Conservation (phyloP, 2,888 invertebrate species). For the Pyrochroa serraticornis region DNA sequence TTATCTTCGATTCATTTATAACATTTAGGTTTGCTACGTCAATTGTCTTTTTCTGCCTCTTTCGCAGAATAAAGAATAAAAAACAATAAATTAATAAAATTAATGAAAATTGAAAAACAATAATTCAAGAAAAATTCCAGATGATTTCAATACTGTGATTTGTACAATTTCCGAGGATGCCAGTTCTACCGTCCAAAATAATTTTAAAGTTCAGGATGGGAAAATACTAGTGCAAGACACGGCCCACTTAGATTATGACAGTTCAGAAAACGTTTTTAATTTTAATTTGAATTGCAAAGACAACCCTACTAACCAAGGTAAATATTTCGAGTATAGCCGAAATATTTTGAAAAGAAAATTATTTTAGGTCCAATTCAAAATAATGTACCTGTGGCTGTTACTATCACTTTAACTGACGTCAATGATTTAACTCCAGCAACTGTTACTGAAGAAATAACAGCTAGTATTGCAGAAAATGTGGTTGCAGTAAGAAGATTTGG, state of each 20-base stretch:
- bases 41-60: no score
- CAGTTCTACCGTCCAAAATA: not conserved
- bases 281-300: conserved; percentile 38
- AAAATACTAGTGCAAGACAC: no score
- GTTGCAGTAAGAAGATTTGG: not conserved
- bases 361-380: no score
- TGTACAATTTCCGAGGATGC: not conserved
- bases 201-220: conserved; percentile 22
- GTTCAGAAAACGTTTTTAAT: conserved; percentile 11
- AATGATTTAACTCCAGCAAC: conserved; percentile 66
- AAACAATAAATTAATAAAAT: no score
- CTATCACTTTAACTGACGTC: conserved; percentile 63
- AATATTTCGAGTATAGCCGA: conserved; percentile 6
- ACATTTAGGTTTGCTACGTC: no score
- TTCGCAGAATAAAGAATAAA: no score
- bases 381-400: conserved; percentile 48
- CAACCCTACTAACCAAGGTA: conserved; percentile 33
- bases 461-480: conserved; percentile 7
- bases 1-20: no score
- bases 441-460: conserved; percentile 45
- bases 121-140: conserved; percentile 46
- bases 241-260: no score
- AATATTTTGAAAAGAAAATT: no score
- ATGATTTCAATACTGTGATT: conserved; percentile 1
- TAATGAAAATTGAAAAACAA: not conserved